phyloP scores from a whole-genome alignment of 2,888 invertebrate genomes.

The Trilocha varians region DNA sequence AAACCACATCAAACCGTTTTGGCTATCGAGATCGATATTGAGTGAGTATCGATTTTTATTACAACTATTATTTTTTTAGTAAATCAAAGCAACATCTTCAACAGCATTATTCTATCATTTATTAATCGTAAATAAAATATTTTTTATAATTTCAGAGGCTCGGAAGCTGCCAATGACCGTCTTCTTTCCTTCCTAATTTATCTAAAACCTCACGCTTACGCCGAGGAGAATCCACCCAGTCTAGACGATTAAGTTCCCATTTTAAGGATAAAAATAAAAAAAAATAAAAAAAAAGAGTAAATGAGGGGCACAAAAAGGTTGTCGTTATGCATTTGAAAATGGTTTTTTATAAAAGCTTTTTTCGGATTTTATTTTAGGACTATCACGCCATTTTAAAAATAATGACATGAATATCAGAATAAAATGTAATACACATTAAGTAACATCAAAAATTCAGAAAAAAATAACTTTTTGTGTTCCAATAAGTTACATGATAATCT shows the following conservation, averaged over 20 bases:
- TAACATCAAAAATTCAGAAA: too few relatives aligned
- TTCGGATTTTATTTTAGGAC: not conserved
- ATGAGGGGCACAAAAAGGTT: conserved; percentile 25
- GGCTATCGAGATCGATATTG: conserved; percentile 54
- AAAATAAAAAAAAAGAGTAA: too few relatives aligned
- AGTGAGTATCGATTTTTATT: too few relatives aligned
- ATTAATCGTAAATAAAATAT: not conserved
- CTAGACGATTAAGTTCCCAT: conserved; percentile 16
- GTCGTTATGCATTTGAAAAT: conserved; percentile 16
- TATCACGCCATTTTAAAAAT: not conserved
- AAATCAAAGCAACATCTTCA: too few relatives aligned
- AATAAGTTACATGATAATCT: too few relatives aligned
- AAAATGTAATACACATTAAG: too few relatives aligned
- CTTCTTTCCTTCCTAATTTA: conserved; percentile 50
- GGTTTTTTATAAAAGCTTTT: not conserved
- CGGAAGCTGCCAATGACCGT: conserved; percentile 43
- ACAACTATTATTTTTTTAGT: too few relatives aligned
- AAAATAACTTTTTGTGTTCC: too few relatives aligned
- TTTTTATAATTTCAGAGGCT: conserved; percentile 26
- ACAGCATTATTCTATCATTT: not conserved
- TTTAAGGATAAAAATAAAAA: conserved; percentile 7
- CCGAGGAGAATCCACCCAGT: conserved; percentile 19
- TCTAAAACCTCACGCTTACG: conserved; percentile 31
- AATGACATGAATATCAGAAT: too few relatives aligned
- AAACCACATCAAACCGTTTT: conserved; percentile 53